phyloP scores from a whole-genome alignment of 2,113 vertebrate species.

The Cyprinodon variegatus region DNA sequence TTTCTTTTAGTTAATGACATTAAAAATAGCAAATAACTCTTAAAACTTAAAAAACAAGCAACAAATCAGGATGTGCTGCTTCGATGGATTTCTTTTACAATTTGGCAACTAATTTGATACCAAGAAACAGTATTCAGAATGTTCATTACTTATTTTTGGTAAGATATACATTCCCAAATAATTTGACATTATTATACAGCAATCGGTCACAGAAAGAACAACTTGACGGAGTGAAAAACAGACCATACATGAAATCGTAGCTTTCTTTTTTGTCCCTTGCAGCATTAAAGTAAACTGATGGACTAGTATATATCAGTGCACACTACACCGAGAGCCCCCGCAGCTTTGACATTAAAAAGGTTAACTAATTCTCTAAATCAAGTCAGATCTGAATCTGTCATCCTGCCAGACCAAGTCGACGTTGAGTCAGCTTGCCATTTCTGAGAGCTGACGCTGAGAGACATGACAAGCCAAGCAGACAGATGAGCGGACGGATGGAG shows the following conservation, averaged over 20 bases:
- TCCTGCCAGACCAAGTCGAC: conserved; percentile 50
- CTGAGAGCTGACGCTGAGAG: conserved; percentile 53
- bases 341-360: conserved; percentile 77
- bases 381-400: conserved; percentile 75
- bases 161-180: conserved; percentile 24
- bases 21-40: conserved; percentile 30
- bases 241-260: conserved; percentile 50
- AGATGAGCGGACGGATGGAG: conserved; percentile 59
- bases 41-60: conserved; percentile 39
- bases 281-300: conserved; percentile 63
- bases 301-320: conserved; percentile 57
- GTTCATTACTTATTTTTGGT: conserved; percentile 33
- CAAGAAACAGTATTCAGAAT: conserved; percentile 31
- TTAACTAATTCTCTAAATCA: conserved; percentile 82
- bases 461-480: conserved; percentile 59
- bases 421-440: conserved; percentile 53
- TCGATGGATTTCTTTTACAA: conserved; percentile 41
- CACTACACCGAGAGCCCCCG: conserved; percentile 48
- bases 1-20: conserved; percentile 27
- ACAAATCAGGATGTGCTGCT: conserved; percentile 37
- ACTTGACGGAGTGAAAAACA: conserved; percentile 41
- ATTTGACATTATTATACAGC: conserved; percentile 16
- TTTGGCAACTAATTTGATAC: conserved; percentile 17
- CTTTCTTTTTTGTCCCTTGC: conserved; percentile 18
- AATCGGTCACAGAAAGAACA: conserved; percentile 21